Conservation (phyloP, 2,888 invertebrate genomes). For the Chouioia cunea region DNA sequence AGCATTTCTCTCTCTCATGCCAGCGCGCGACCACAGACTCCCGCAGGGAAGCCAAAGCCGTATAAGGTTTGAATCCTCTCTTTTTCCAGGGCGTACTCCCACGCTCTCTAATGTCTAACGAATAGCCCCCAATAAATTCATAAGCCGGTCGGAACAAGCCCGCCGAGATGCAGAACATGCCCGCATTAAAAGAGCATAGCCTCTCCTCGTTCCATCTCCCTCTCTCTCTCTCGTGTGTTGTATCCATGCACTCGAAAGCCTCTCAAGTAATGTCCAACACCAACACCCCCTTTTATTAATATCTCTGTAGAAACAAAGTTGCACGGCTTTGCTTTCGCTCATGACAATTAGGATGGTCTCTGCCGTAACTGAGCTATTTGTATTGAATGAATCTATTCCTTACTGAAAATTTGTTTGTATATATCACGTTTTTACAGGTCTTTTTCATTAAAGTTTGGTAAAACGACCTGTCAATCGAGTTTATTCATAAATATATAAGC, state of each 20-base stretch:
- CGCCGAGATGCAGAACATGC: conserved; percentile 60
- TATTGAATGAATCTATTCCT: too few relatives aligned
- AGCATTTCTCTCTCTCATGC: too few relatives aligned
- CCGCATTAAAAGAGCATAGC: conserved; percentile 47
- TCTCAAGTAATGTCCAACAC: conserved; percentile 40
- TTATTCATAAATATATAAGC: too few relatives aligned
- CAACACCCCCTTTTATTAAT: conserved; percentile 32
- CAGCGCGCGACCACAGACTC: conserved; percentile 4
- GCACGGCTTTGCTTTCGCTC: neutral
- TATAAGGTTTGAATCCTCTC: conserved; percentile 29
- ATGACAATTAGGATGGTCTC: conserved; percentile 41
- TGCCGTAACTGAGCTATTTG: too few relatives aligned
- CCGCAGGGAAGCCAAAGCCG: conserved; percentile 22
- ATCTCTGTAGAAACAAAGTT: conserved; percentile 24
- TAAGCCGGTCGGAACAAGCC: conserved; percentile 63
- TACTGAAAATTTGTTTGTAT: too few relatives aligned
- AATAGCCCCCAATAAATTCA: conserved; percentile 67
- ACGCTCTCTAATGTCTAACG: conserved; percentile 65
- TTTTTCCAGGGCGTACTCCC: conserved; percentile 53
- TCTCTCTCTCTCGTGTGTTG: neutral
- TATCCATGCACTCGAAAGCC: conserved; percentile 25
- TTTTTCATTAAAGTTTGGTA: too few relatives aligned
- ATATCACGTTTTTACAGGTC: too few relatives aligned
- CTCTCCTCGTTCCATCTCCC: too few relatives aligned
- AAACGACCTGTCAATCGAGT: too few relatives aligned